Base-by-base conservation (phyloP, 2,888 invertebrate species). In the Ceramica pisi region DNA sequence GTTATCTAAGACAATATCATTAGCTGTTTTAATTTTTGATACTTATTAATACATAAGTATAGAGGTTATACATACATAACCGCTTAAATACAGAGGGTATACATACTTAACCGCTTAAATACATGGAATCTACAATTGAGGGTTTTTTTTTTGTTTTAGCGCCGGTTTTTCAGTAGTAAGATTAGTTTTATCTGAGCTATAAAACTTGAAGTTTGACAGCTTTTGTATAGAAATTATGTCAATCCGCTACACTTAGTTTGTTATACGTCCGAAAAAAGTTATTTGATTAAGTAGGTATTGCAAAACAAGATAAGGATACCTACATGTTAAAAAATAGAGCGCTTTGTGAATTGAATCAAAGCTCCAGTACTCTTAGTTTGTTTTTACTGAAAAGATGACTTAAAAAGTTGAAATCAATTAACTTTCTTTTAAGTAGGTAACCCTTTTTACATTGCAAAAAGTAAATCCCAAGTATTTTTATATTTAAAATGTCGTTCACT, bases 1-100 rank as follows among this genome's bases (percentile, higher is more conserved):
- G 87, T 90, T 91, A 92, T 92, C 91, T 86, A 72, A 82, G 81
- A 86, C 81, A 84, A 83, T 88, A 88, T 87, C 84, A 83, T 78
- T 84, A 75, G 77, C 71, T 73, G 82, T 86, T 79, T 75, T 78
- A 76, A 82, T 83, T 82, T 83, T 78, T 78, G 51, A 74, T 77
- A n/a, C n/a, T n/a, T n/a, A 83, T 78, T 71, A 77, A 79, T 68
- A 77, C 65, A 66, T 70, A 66, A 66, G 70, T 38, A 8, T 38
- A 68, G 50, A 53, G 59, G 61, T 72, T 51, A 73, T 38, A n/a
- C 12, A 14, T 38, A 26, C 14, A n/a, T 26, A n/a, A 1, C 26
- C 21, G 16, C n/a, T n/a, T 70, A 66, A n/a, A 70, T 38, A 8
- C 12, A 68, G 50, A 53, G 59, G 61, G 71, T 51, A 73, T 38